Evolutionary conservation across 2,797 vertebrate genomes (phyloP).

Genomic region (Acipenser transmontanus): DNA sequence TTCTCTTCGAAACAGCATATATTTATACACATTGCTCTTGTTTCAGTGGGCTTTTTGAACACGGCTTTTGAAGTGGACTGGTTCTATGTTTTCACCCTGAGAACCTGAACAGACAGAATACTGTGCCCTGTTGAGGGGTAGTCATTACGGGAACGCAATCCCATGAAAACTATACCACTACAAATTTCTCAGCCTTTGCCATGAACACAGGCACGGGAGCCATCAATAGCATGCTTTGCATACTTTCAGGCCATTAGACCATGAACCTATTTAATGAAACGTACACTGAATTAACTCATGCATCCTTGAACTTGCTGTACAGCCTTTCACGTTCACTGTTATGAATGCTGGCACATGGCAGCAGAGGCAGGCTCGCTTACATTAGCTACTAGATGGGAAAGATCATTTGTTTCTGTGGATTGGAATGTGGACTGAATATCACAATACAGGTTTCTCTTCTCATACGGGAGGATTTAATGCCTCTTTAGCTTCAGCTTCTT

Average conservation of each 20-base stretch:
- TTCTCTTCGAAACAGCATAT: slow-evolving; percentile 43
- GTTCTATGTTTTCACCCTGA: slow-evolving; percentile 14
- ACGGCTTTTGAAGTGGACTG: slow-evolving; percentile 42
- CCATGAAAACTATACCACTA: slow-evolving; percentile 33
- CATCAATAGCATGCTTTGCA: slow-evolving; percentile 58
- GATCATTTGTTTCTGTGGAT: slow-evolving; percentile 23
- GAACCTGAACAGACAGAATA: slow-evolving; percentile 37
- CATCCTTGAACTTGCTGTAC: slow-evolving; percentile 35
- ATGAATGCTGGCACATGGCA: slow-evolving; percentile 39
- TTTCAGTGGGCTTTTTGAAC: slow-evolving; percentile 44
- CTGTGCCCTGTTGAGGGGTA: slow-evolving; percentile 24
- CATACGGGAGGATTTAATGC: slow-evolving; percentile 47
- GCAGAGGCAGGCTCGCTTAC: slow-evolving; percentile 37
- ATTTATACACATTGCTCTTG: slow-evolving; percentile 33
- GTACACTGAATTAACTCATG: slow-evolving; percentile 34
- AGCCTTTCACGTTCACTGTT: not conserved
- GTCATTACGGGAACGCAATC: slow-evolving; percentile 24
- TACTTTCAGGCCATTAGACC: slow-evolving; percentile 54
- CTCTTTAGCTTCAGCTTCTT: slow-evolving; percentile 50
- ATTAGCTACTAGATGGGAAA: slow-evolving; percentile 26
- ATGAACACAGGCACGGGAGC: slow-evolving; percentile 35
- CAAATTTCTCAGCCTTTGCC: slow-evolving; percentile 38
- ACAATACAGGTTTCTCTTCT: slow-evolving; percentile 51
- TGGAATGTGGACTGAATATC: slow-evolving; percentile 33
- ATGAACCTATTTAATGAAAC: slow-evolving; percentile 49